These are phyloP conservation scores for Xiphydria camelus DNA, from an alignment of 2,888 invertebrate genomes.

Conservation along the genomic window DNA sequence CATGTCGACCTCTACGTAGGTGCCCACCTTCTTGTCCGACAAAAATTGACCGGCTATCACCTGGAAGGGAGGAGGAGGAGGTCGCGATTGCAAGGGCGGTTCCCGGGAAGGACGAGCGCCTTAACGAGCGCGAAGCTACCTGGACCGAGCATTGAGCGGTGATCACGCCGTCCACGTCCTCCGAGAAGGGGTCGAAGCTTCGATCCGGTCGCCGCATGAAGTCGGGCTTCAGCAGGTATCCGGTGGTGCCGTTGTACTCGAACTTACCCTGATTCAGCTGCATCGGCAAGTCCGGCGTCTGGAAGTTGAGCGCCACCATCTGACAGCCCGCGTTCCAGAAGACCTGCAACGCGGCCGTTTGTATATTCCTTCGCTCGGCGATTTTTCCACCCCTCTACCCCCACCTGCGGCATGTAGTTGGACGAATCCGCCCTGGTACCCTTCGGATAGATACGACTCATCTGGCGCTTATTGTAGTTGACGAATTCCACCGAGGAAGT, in stretches of 20 bases:
- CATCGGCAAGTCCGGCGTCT: constrained; percentile 72
- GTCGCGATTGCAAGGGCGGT: too few species aligned
- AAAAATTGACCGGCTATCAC: constrained; percentile 73
- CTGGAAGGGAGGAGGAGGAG: constrained; percentile 47
- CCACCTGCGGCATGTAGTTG: constrained; percentile 72
- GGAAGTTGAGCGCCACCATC: constrained; percentile 74
- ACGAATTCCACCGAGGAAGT: constrained; percentile 71
- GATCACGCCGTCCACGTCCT: constrained; percentile 75
- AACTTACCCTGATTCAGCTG: constrained; percentile 77
- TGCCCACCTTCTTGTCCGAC: constrained; percentile 72
- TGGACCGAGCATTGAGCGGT: constrained; percentile 71
- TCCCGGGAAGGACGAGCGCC: too few species aligned
- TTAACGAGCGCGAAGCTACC: too few species aligned
- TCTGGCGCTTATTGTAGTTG: constrained; percentile 75
- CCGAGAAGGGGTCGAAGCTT: constrained; percentile 73
- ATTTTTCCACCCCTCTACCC: background rate
- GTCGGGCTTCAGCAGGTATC: constrained; percentile 71
- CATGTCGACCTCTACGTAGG: constrained; percentile 77
- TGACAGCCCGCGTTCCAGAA: constrained; percentile 79
- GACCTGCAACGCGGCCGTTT: constrained; percentile 56
- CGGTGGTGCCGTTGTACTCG: constrained; percentile 72
- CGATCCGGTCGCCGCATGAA: constrained; percentile 73
- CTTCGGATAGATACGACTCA: constrained; percentile 73
- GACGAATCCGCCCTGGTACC: constrained; percentile 73
- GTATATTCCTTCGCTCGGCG: background rate